These are phyloP conservation scores for Phanerotoma sp. DNA, from an alignment of 2,888 invertebrate species.

Conservation along the genomic window DNA sequence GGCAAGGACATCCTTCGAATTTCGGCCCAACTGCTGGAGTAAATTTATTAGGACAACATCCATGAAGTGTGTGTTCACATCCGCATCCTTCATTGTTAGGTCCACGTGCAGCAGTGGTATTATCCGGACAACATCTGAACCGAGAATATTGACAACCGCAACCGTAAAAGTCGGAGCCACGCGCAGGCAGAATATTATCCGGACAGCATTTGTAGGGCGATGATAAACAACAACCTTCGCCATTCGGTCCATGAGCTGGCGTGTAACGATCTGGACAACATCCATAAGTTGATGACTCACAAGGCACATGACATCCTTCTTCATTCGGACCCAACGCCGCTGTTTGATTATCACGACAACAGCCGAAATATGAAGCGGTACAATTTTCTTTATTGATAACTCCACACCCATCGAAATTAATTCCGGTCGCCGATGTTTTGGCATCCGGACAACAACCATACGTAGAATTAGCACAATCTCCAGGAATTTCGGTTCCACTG, in stretches of 20 bases:
- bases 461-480: constrained; percentile 60
- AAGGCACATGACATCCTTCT: constrained; percentile 74
- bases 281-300: constrained; percentile 72
- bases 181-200: constrained; percentile 80
- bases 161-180: constrained; percentile 71
- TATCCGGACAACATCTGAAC: constrained; percentile 87
- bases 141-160: constrained; percentile 77
- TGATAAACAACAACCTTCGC: constrained; percentile 80
- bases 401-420: constrained; percentile 66
- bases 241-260: constrained; percentile 79
- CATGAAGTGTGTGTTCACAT: constrained; percentile 71
- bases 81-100: constrained; percentile 78
- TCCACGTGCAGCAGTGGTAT: constrained; percentile 76
- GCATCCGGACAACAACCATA: constrained; percentile 80
- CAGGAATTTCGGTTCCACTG: constrained; percentile 30
- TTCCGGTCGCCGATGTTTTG: constrained; percentile 64
- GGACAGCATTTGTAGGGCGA: constrained; percentile 85
- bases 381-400: constrained; percentile 59
- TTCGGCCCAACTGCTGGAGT: constrained; percentile 77
- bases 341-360: constrained; percentile 71
- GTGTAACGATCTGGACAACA: constrained; percentile 86
- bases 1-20: constrained; percentile 80
- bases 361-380: constrained; percentile 66
- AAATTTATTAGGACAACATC: constrained; percentile 85
- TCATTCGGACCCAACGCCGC: constrained; percentile 70